Evolutionary conservation across 2,113 vertebrate genomes (phyloP).

Genomic region (Pithys albifrons): DNA sequence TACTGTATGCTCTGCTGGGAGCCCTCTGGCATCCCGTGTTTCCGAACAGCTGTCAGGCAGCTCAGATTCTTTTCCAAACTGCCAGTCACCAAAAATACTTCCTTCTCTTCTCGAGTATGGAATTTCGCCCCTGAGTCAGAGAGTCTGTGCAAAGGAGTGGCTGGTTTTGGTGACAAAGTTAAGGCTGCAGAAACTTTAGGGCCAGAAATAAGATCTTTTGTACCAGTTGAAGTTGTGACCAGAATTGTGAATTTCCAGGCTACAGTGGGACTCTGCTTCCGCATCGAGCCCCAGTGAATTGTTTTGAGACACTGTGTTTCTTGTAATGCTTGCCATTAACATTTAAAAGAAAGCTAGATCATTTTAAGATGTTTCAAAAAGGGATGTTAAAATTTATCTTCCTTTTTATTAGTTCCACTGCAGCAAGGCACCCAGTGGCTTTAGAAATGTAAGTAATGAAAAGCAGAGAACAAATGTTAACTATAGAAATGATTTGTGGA

Average conservation of each 20-base stretch:
- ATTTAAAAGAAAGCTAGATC: slow-evolving; percentile 40
- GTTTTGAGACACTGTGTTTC: not conserved
- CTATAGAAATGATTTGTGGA: slow-evolving; percentile 51
- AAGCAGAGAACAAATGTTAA: slow-evolving; percentile 48
- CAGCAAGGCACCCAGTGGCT: slow-evolving; percentile 31
- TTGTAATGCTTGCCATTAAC: slow-evolving; percentile 18
- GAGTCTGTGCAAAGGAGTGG: not conserved
- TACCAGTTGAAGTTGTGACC: not conserved
- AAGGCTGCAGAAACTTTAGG: not conserved
- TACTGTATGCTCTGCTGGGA: not conserved
- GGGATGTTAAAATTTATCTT: slow-evolving; percentile 56
- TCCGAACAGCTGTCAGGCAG: slow-evolving; percentile 41
- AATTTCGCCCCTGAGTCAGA: slow-evolving; percentile 9
- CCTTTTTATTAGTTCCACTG: slow-evolving; percentile 49
- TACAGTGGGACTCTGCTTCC: not conserved
- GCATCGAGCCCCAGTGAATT: not conserved
- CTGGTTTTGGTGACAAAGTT: not conserved
- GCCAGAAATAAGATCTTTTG: not conserved
- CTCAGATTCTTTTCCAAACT: slow-evolving; percentile 42
- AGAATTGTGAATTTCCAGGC: not conserved
- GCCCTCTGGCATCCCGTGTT: not conserved
- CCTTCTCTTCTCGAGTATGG: not conserved
- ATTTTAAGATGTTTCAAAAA: slow-evolving; percentile 52
- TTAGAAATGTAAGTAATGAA: slow-evolving; percentile 58
- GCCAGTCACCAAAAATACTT: slow-evolving; percentile 42